Evolutionary conservation across 2,888 invertebrate genomes (phyloP).

Genomic region (Perizoma affinitatum): DNA sequence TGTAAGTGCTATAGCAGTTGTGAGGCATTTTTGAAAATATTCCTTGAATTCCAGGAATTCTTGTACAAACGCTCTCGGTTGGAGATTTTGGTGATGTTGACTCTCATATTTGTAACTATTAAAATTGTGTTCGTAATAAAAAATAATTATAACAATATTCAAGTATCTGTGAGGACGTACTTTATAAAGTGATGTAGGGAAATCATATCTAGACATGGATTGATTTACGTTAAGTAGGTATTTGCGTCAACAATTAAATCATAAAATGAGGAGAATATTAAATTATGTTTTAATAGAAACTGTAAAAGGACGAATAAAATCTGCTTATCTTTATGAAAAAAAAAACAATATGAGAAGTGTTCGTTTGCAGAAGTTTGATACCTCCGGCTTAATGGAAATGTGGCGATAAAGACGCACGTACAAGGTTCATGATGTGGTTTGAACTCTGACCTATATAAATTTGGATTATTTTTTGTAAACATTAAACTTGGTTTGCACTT

Average conservation of each 20-base stretch:
- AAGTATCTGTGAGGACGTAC: constrained; percentile 12
- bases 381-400: no score
- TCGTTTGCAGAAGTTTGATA: no score
- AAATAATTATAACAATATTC: constrained; percentile 29
- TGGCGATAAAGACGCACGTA: no score
- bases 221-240: not conserved
- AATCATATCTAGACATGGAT: not conserved
- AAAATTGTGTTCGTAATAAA: constrained; percentile 37
- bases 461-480: no score
- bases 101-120: constrained; percentile 35
- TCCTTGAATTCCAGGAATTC: constrained; percentile 63
- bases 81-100: constrained; percentile 36
- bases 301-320: no score
- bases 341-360: no score
- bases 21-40: constrained; percentile 58
- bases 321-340: no score
- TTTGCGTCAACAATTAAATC: not conserved
- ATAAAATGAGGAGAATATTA: no score
- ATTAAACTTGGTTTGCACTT: no score
- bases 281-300: no score
- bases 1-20: constrained; percentile 68
- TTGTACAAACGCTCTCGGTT: constrained; percentile 45
- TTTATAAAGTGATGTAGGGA: not conserved
- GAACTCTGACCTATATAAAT: no score
- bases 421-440: no score